Percentiles rank a stretch among this genome's conserved stretches.
Conservation (phyloP, 2,113 vertebrate species). For the Pterocles burchelli region DNA sequence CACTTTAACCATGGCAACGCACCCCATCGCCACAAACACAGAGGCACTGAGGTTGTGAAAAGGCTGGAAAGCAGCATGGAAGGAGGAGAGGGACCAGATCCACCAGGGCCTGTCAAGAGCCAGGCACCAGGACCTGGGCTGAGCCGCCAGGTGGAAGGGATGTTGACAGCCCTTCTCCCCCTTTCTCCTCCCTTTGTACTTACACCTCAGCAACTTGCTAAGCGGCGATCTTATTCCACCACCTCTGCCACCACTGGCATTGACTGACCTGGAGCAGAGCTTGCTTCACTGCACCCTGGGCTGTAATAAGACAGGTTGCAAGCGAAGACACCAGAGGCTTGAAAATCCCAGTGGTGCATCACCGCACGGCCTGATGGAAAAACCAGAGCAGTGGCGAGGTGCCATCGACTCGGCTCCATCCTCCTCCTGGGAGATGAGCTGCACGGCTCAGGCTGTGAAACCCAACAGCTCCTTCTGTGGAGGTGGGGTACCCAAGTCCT, state of each 20-base stretch:
- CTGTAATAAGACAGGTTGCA: neutral
- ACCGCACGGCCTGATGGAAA: rapidly evolving
- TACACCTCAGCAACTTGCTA: neutral
- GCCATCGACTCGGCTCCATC: neutral
- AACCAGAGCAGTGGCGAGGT: neutral
- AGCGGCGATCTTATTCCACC: neutral
- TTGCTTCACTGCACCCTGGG: rapidly evolving
- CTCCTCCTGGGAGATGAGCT: neutral
- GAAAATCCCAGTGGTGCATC: neutral
- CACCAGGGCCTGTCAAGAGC: neutral
- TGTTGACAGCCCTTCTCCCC: neutral
- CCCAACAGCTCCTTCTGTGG: neutral
- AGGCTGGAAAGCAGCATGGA: neutral
- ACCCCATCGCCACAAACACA: neutral
- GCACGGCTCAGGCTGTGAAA: neutral
- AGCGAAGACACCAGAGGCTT: neutral
- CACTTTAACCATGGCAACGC: conserved; percentile 36
- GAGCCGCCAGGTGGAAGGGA: neutral
- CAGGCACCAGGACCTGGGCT: neutral
- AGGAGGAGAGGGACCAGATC: neutral
- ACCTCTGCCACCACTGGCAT: neutral
- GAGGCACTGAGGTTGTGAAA: neutral
- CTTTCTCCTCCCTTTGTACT: neutral
- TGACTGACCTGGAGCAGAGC: neutral
- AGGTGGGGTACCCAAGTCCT: neutral